phyloP scores from a whole-genome alignment of 2,888 invertebrate genomes.

The Sarcophaga carnaria region DNA sequence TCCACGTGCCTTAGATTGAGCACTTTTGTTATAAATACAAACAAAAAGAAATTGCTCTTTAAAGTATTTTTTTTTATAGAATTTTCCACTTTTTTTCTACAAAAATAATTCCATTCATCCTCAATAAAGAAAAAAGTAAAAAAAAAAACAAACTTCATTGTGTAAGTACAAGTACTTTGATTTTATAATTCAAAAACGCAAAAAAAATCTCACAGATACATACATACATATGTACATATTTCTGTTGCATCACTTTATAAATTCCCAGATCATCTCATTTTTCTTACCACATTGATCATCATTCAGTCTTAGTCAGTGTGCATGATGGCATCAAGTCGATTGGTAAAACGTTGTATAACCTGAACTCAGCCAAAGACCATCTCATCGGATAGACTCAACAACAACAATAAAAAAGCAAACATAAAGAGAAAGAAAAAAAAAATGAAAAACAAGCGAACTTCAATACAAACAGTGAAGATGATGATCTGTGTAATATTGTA shows the following conservation, averaged over 20 bases:
- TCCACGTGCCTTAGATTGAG: conserved; percentile 41
- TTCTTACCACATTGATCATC: conserved; percentile 54
- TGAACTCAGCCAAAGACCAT: conserved; percentile 11
- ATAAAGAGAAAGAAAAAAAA: not conserved
- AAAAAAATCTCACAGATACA: conserved; percentile 28
- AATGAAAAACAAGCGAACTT: not conserved
- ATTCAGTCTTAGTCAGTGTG: conserved; percentile 10
- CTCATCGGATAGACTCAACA: conserved; percentile 53
- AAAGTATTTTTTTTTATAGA: conserved; percentile 29
- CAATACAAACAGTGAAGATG: conserved; percentile 23
- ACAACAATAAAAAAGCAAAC: not conserved
- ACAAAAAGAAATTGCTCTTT: not conserved
- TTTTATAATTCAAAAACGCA: conserved; percentile 16
- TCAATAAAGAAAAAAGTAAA: conserved; percentile 9
- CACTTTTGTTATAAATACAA: conserved; percentile 5
- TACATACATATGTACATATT: conserved; percentile 36
- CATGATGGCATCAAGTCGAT: not conserved
- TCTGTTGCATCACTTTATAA: conserved; percentile 78
- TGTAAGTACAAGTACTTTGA: conserved; percentile 35
- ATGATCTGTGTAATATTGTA: conserved; percentile 57
- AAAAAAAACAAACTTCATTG: conserved; percentile 50
- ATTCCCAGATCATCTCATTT: conserved; percentile 72
- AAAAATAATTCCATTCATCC: conserved; percentile 40
- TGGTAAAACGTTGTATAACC: conserved; percentile 12
- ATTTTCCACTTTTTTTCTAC: not conserved